These are phyloP conservation scores for Sinotaia quadrata DNA, from an alignment of 2,888 invertebrate genomes.

Conservation along the genomic window DNA sequence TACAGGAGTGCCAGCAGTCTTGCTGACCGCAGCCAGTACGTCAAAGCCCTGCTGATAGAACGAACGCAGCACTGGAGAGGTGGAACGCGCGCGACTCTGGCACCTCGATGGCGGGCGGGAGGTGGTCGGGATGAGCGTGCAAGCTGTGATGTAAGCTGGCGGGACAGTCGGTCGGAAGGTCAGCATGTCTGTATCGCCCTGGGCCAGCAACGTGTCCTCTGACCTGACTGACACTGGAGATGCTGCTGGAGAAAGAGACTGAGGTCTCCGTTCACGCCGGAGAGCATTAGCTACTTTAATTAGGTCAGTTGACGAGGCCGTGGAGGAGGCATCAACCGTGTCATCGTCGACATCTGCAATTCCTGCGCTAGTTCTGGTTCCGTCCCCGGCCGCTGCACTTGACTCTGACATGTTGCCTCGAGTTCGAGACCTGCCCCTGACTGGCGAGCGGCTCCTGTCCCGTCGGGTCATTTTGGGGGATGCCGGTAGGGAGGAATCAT, in stretches of 20 bases:
- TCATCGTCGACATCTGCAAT: slow-evolving; percentile 20
- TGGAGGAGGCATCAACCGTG: slow-evolving; percentile 18
- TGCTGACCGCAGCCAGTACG: not conserved
- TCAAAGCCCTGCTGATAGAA: slow-evolving; percentile 19
- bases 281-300: slow-evolving; percentile 24
- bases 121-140: slow-evolving; percentile 13
- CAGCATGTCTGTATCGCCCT: not conserved
- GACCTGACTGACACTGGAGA: slow-evolving; percentile 19
- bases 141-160: slow-evolving; percentile 1
- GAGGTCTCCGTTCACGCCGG: not conserved
- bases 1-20: not conserved
- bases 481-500: not conserved
- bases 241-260: not conserved
- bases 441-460: slow-evolving; percentile 13
- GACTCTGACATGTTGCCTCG: not conserved
- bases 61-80: not conserved
- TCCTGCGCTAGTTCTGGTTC: not conserved
- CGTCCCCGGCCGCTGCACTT: not conserved
- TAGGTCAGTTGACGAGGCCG: slow-evolving; percentile 24
- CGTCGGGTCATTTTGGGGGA: not conserved
- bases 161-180: slow-evolving; percentile 5
- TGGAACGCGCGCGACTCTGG: slow-evolving; percentile 12
- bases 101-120: slow-evolving; percentile 15
- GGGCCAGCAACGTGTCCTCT: slow-evolving; percentile 19
- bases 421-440: slow-evolving; percentile 13